Conservation (phyloP, 2,888 invertebrate species). For the Chymomyza procnemis region DNA sequence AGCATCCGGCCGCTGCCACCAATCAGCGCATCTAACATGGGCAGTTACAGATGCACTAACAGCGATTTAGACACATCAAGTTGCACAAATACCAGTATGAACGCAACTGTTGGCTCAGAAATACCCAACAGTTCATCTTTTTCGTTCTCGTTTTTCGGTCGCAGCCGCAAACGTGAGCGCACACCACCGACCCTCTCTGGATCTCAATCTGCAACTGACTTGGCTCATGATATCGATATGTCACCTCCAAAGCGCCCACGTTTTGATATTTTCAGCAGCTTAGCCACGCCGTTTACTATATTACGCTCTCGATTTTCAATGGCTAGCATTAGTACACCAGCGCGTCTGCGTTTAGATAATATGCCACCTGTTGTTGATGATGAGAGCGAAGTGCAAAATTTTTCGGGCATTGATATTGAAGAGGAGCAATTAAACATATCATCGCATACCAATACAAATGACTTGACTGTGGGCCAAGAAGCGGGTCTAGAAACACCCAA, state of each 20-base stretch:
- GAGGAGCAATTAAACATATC: conserved; percentile 61
- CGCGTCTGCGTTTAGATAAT: conserved; percentile 53
- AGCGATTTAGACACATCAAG: conserved; percentile 73
- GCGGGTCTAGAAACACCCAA: conserved; percentile 55
- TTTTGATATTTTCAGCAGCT: conserved; percentile 70
- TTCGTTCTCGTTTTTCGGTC: conserved; percentile 74
- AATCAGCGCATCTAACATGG: conserved; percentile 65
- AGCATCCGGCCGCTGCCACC: conserved; percentile 68
- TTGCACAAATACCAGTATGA: conserved; percentile 75
- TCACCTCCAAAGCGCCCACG: conserved; percentile 76
- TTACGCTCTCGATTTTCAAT: conserved; percentile 74
- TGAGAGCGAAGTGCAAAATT: conserved; percentile 71
- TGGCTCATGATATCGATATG: conserved; percentile 67
- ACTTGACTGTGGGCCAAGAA: conserved; percentile 58
- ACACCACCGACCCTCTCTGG: conserved; percentile 56
- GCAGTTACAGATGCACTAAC: conserved; percentile 70
- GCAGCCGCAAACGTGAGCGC: conserved; percentile 76
- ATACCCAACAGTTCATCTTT: conserved; percentile 74
- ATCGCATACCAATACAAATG: conserved; percentile 25
- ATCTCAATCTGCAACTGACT: conserved; percentile 61
- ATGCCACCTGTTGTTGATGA: conserved; percentile 46
- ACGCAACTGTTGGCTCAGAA: conserved; percentile 78
- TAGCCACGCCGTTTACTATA: conserved; percentile 75
- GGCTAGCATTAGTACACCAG: conserved; percentile 71
- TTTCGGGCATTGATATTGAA: conserved; percentile 69